These are phyloP conservation scores for Noctua janthina DNA, from an alignment of 2,888 invertebrate genomes.

Conservation along the genomic window DNA sequence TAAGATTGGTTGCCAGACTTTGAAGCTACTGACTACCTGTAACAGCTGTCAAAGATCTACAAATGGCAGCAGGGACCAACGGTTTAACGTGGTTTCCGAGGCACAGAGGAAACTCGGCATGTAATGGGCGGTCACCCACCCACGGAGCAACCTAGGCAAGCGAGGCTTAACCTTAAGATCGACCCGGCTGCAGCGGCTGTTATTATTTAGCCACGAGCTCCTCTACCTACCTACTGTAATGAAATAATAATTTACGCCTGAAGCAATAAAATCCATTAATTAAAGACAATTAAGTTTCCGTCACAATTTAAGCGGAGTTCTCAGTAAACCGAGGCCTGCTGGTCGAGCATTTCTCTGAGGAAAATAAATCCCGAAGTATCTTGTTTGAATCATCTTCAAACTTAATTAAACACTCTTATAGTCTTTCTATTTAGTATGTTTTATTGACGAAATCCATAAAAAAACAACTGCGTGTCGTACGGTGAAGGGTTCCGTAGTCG, in stretches of 20 bases:
- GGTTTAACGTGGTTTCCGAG: no score
- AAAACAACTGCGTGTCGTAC: not conserved
- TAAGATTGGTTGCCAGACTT: no score
- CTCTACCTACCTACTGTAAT: not conserved
- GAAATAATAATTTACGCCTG: not conserved
- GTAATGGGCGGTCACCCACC: no score
- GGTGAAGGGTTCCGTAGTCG: not conserved
- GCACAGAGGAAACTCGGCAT: no score
- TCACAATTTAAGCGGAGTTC: conserved; percentile 7
- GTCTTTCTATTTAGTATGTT: conserved; percentile 2
- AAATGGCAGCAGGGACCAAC: no score
- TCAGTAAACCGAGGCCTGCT: not conserved
- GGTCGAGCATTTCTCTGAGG: conserved; percentile 8
- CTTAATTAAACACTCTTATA: conserved; percentile 11
- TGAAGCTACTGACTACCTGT: no score
- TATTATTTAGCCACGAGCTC: no score
- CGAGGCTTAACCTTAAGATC: no score
- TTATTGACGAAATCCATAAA: not conserved
- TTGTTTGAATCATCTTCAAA: conserved; percentile 20
- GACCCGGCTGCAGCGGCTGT: no score
- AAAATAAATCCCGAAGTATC: conserved; percentile 15
- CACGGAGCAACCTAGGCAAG: no score
- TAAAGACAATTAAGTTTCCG: conserved; percentile 4
- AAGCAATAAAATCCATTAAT: conserved; percentile 30
- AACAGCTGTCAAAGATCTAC: no score